These are phyloP conservation scores for Metridium senile DNA, from an alignment of 92 coral and sea anemone genomes.

Conservation along the genomic window DNA sequence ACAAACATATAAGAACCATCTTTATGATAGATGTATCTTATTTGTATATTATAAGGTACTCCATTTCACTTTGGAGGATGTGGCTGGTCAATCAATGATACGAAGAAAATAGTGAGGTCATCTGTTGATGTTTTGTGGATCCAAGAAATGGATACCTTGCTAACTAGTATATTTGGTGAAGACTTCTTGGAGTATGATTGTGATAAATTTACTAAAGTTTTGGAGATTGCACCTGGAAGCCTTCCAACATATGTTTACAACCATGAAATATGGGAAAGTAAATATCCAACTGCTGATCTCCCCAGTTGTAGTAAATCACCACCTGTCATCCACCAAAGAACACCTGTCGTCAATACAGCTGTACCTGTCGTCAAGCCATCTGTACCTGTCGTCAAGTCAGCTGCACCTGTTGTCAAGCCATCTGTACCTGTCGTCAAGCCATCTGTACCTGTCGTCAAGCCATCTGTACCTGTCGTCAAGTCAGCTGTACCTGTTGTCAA, in stretches of 20 bases:
- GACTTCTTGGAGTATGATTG: constrained; percentile 43
- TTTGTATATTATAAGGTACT: constrained; percentile 16
- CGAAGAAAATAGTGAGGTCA: constrained; percentile 17
- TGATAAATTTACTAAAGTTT: constrained; percentile 20
- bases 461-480: too few species aligned
- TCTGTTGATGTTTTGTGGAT: constrained; percentile 39
- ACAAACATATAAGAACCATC: background rate
- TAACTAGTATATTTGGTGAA: constrained; percentile 42
- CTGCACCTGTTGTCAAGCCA: too few species aligned
- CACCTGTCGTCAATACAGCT: background rate
- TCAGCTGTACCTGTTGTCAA: too few species aligned
- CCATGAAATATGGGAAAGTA: constrained; percentile 17
- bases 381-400: too few species aligned
- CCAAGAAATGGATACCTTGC: constrained; percentile 27
- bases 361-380: too few species aligned
- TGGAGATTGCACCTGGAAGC: constrained; percentile 39
- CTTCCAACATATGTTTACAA: constrained; percentile 32
- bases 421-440: too few species aligned
- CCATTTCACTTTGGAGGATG: constrained; percentile 58
- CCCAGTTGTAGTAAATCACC: background rate
- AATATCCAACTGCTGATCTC: background rate
- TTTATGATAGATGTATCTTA: background rate
- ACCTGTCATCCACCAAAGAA: background rate
- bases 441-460: too few species aligned
- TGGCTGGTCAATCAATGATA: constrained; percentile 37